Evolutionary conservation across 1,140 invertebrate species (phyloP), one percentile per base, ranked within the genome.

Genomic region (Venturia canescens): DNA sequence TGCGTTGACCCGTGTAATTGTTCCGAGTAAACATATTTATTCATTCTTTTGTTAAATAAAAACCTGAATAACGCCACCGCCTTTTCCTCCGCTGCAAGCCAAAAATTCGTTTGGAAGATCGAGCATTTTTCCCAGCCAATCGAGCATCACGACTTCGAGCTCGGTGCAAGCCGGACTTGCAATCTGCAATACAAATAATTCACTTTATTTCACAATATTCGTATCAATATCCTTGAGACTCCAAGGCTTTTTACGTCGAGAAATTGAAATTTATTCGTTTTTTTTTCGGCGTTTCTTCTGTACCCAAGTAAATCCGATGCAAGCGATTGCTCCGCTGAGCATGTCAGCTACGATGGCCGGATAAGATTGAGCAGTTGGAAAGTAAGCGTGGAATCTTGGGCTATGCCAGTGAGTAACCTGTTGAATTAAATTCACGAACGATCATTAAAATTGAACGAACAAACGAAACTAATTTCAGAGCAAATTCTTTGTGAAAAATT

Each of bases 331-430:
- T 69, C 97, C 97, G 84, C 96, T 98, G 9, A 99, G 91, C 94
- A 99, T 99, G 86, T 99, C 98, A n/a, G 97, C 98, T 26, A 98
- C 95, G 81, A 95, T 95, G 1, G 97, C 95, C 0, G 98, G 96
- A 90, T 99, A 99, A 0, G 98, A 99, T 91, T 98, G 98, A 11
- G 96, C 98, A 0, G 98, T 99, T 0, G 99, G 98, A 92, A 98
- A 99, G 91, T 99, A 99, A 1, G 98, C 98, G 90, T 99, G 97
- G 92, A 99, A 99, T 87, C 97, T 95, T 5, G 98, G 98, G 83
- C 97, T 98, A 87, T 99, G 98, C 98, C 98, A 99, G 87, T 99
- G 98, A 4, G 98, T 99, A 18, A 98, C 94, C 93, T 94, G 85
- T 76, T 31, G 23, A n/a, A 90, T 53, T 74, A 57, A 50, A 50